phyloP scores from a whole-genome alignment of 1,140 invertebrate species.

The Bombus huntii region DNA sequence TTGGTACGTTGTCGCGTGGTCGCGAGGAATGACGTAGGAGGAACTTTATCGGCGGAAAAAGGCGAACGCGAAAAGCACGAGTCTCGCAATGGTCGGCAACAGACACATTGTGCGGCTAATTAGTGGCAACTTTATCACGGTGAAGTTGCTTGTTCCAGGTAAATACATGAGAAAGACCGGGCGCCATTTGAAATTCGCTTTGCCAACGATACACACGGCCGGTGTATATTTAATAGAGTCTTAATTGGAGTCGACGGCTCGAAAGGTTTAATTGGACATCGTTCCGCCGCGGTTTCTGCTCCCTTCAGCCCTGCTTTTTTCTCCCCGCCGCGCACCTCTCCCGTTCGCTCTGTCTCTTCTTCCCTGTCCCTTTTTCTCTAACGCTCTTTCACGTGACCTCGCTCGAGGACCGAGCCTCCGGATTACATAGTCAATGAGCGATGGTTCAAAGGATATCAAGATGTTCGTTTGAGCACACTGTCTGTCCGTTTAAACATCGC shows the following conservation, averaged over 20 bases:
- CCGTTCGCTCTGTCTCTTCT: neutral
- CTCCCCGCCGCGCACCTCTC: neutral
- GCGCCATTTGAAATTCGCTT: constrained; percentile 68
- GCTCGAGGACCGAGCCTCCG: neutral
- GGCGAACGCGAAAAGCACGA: constrained; percentile 13
- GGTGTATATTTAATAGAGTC: constrained; percentile 72
- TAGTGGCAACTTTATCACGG: constrained; percentile 65
- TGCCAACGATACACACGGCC: constrained; percentile 61
- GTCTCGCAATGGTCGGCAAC: constrained; percentile 38
- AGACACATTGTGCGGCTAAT: constrained; percentile 63
- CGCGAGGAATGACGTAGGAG: neutral
- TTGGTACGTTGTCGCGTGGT: neutral
- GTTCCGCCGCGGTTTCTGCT: constrained; percentile 52
- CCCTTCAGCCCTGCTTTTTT: constrained; percentile 14
- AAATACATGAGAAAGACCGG: constrained; percentile 60
- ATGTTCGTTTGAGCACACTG: constrained; percentile 52
- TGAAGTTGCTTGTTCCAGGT: constrained; percentile 59
- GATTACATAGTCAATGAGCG: constrained; percentile 56
- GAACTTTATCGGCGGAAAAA: neutral
- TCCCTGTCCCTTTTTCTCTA: too few relatives aligned
- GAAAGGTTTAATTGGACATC: constrained; percentile 72
- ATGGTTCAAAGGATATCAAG: constrained; percentile 54
- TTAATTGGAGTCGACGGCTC: constrained; percentile 68
- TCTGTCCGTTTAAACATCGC: constrained; percentile 41
- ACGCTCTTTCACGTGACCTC: constrained; percentile 4